Conservation (phyloP, 1,140 invertebrate genomes). For the Nymphalis io region DNA sequence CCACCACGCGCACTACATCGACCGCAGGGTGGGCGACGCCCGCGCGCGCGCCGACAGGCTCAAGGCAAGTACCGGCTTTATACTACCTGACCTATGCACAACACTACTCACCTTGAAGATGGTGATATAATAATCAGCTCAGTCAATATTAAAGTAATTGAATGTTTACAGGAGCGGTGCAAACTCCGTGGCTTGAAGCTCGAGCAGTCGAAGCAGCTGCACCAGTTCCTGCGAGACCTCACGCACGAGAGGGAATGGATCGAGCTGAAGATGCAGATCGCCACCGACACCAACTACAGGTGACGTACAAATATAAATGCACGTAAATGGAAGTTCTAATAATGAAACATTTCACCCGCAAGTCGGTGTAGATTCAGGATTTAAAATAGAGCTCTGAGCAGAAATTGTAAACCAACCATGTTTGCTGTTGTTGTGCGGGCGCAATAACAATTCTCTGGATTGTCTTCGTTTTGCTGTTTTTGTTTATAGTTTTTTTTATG, state of each 20-base stretch:
- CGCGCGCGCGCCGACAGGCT: conserved; percentile 83
- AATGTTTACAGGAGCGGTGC: conserved; percentile 78
- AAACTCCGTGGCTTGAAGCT: conserved; percentile 85
- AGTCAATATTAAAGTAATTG: not conserved
- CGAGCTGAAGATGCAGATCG: conserved; percentile 95
- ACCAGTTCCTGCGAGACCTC: conserved; percentile 92
- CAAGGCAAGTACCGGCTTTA: conserved; percentile 27
- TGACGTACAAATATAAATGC: not conserved
- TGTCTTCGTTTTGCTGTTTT: too few species aligned
- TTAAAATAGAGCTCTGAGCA: too few species aligned
- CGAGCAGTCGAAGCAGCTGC: conserved; percentile 89
- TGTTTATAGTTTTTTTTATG: too few species aligned
- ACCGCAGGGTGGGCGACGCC: conserved; percentile 83
- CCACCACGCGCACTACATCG: conserved; percentile 84
- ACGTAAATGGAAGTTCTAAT: too few species aligned
- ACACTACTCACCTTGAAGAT: too few species aligned
- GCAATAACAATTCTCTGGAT: too few species aligned
- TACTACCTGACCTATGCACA: too few species aligned
- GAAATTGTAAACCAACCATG: too few species aligned
- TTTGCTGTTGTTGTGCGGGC: too few species aligned
- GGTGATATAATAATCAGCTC: too few species aligned
- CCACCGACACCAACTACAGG: conserved; percentile 93
- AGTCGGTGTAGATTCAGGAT: too few species aligned
- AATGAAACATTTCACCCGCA: too few species aligned
- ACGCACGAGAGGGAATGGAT: conserved; percentile 96